A percentile compares a stretch with the other conserved stretches of the same genome.
Evolutionary conservation across 2,113 vertebrate species (phyloP).

Genomic region (Anhinga rufa): DNA sequence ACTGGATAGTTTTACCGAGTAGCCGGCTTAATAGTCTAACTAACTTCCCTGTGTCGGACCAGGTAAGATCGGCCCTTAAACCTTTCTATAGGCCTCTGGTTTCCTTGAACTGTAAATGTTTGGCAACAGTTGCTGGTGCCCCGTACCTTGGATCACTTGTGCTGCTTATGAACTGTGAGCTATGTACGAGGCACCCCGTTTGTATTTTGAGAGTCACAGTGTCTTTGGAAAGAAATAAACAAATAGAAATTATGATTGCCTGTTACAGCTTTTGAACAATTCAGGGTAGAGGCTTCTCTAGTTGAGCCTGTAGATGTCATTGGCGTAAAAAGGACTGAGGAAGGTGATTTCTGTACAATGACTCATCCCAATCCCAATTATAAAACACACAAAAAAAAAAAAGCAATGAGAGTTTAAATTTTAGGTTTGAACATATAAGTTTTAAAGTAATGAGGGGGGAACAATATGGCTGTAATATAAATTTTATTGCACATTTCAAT

Average conservation of each 20-base stretch:
- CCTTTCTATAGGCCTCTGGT: background rate
- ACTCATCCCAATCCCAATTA: background rate
- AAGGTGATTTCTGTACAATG: background rate
- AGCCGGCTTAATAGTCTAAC: background rate
- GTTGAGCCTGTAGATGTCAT: background rate
- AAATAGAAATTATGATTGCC: background rate
- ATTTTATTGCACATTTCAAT: slow-evolving; percentile 19
- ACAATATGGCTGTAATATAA: background rate
- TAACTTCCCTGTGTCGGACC: background rate
- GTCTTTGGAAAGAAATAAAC: background rate
- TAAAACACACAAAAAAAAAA: background rate
- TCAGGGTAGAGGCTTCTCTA: background rate
- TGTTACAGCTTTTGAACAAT: background rate
- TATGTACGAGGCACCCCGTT: background rate
- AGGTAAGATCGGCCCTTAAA: background rate
- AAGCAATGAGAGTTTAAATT: background rate
- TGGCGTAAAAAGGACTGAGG: background rate
- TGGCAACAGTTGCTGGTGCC: fast-evolving
- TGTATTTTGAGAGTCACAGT: background rate
- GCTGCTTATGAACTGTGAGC: background rate
- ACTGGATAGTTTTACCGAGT: background rate
- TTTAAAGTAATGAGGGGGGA: slow-evolving; percentile 1
- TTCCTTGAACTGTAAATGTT: background rate
- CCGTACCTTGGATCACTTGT: background rate
- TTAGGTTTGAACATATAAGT: background rate